Base-by-base conservation (phyloP, 2,113 vertebrate genomes). In the Tauraco erythrolophus region DNA sequence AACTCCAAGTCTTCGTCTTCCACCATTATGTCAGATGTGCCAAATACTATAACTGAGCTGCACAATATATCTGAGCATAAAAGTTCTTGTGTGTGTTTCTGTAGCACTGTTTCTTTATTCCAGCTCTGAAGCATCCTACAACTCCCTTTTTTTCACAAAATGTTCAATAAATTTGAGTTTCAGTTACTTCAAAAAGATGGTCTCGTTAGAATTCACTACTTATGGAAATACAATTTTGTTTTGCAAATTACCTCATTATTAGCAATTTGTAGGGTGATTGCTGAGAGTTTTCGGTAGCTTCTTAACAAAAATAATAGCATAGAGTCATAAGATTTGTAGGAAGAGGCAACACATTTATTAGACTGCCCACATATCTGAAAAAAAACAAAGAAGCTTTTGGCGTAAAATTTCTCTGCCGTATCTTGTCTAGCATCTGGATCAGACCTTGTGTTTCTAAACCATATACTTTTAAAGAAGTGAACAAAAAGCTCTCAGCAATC, bases 171-270 rank as follows among this genome's bases (percentile, higher is more conserved):
- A 56, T 83, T 69, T 79, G 19, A 85, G 91, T 33, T 71, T 66
- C 62, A 48, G 35, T 93, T 96, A 74, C 91, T 81, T 68, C 46
- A 53, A 79, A 92, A 65, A 31, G n/a, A 84, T 16, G 6, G 2
- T 80, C 45, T 92, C 66, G 45, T 80, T 77, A 41, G 43, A 93
- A 84, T 84, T 76, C 33, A 48, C 28, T 84, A 43, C 14, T 56
- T 76, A 91, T 5, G 72, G 83, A 96, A 95, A 92, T 45, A 82
- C n/a, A 78, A 87, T 88, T 62, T 88, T 24, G 78, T 80, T 64
- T 90, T 84, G 87, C 81, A 84, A 97, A 95, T 80, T 51, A 62
- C 74, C 41, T 96, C 54, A 41, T 96, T 95, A 96, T 94, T 97
- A 96, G 88, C 60, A 78, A 78, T 97, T 94, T 90, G 74, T 68